A percentile compares a stretch with the other conserved stretches of the same genome.
These are phyloP conservation scores for Phoenicopterus ruber DNA, from an alignment of 2,113 vertebrate genomes.

Conservation along the genomic window DNA sequence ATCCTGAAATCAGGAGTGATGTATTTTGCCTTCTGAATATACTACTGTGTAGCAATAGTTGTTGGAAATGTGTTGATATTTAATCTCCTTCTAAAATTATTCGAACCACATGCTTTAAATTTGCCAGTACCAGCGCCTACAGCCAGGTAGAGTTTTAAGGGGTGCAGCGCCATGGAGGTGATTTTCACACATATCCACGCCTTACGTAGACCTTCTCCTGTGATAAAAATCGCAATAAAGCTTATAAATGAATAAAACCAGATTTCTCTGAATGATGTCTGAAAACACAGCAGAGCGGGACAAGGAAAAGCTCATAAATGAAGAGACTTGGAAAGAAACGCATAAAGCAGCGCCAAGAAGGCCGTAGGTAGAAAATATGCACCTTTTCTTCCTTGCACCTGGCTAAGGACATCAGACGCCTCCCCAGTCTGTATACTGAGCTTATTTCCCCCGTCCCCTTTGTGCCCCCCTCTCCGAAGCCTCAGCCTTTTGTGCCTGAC, in stretches of 20 bases:
- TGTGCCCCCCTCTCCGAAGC: not conserved
- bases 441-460: not conserved
- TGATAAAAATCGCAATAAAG: not conserved
- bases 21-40: not conserved
- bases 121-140: not conserved
- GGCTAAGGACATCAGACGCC: not conserved
- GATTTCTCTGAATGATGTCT: not conserved
- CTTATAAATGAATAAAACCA: not conserved
- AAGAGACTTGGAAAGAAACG: not conserved
- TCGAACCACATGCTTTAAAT: not conserved
- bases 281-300: not conserved
- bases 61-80: not conserved
- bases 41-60: not conserved
- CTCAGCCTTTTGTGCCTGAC: not conserved
- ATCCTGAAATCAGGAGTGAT: not conserved
- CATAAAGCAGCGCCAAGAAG: not conserved
- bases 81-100: not conserved
- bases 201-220: not conserved
- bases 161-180: not conserved
- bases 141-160: not conserved
- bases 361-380: not conserved
- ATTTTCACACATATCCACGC: fast-evolving
- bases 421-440: not conserved
- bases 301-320: not conserved
- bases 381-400: not conserved